These are phyloP conservation scores for Machimus atricapillus DNA, from an alignment of 2,888 invertebrate species.

Conservation along the genomic window DNA sequence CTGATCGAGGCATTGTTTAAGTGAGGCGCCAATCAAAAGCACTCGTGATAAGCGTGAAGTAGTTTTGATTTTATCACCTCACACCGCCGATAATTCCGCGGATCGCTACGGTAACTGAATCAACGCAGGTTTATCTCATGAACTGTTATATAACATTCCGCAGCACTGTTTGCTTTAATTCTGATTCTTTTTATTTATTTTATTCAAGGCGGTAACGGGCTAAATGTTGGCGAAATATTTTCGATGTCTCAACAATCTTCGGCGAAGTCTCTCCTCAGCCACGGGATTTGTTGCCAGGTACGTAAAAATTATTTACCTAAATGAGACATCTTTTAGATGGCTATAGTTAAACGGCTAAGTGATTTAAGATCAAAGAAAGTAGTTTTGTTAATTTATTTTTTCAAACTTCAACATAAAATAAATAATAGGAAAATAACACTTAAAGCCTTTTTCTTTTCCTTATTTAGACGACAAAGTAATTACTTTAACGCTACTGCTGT, in stretches of 20 bases:
- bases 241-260: background rate
- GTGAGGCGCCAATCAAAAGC: background rate
- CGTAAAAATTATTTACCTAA: background rate
- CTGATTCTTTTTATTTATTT: background rate
- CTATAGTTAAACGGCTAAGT: background rate
- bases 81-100: background rate
- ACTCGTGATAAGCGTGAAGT: background rate
- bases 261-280: background rate
- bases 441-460: no score
- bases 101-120: background rate
- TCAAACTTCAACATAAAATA: no score
- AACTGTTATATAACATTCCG: background rate
- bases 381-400: no score
- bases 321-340: background rate
- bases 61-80: background rate
- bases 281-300: background rate
- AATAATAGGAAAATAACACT: no score
- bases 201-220: background rate
- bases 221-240: background rate
- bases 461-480: no score
- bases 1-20: background rate
- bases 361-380: no score
- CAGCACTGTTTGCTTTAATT: background rate
- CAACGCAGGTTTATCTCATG: background rate
- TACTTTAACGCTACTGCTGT: background rate